Evolutionary conservation across 2,888 invertebrate genomes (phyloP).

Genomic region (Apodemia zela): DNA sequence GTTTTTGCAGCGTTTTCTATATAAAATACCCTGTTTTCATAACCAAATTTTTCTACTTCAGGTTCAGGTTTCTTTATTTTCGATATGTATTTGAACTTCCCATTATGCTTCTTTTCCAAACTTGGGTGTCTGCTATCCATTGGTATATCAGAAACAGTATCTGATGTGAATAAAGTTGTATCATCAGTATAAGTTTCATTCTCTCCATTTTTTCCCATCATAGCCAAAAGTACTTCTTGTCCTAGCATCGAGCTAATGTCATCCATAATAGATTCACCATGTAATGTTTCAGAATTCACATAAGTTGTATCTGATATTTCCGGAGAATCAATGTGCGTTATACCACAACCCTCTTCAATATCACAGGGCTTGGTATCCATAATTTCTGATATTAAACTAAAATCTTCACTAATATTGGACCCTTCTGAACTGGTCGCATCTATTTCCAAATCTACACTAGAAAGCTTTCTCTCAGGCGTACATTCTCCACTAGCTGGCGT

Average conservation of each 20-base stretch:
- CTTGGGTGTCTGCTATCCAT: conserved; percentile 77
- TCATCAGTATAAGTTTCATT: conserved; percentile 87
- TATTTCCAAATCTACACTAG: conserved; percentile 68
- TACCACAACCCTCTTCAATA: conserved; percentile 73
- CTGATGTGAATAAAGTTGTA: conserved; percentile 83
- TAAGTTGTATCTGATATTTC: conserved; percentile 88
- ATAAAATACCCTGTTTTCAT: conserved; percentile 86
- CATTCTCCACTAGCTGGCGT: conserved; percentile 62
- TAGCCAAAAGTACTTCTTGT: conserved; percentile 84
- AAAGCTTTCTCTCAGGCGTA: conserved; percentile 65
- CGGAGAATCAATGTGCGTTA: conserved; percentile 91
- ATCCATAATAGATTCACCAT: conserved; percentile 89
- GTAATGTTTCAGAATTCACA: conserved; percentile 85
- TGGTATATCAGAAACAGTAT: conserved; percentile 72
- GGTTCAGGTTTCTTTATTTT: conserved; percentile 68
- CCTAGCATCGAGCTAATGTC: conserved; percentile 88
- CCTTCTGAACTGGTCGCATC: conserved; percentile 83
- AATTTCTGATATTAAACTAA: conserved; percentile 85
- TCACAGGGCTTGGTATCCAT: conserved; percentile 76
- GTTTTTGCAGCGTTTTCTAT: conserved; percentile 69
- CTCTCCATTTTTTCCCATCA: conserved; percentile 82
- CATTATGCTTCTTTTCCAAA: conserved; percentile 79
- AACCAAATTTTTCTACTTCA: conserved; percentile 82
- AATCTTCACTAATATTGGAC: conserved; percentile 85
- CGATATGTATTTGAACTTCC: conserved; percentile 78